Evolutionary conservation across 2,113 vertebrate genomes (phyloP).

Genomic region (Furnarius figulus): DNA sequence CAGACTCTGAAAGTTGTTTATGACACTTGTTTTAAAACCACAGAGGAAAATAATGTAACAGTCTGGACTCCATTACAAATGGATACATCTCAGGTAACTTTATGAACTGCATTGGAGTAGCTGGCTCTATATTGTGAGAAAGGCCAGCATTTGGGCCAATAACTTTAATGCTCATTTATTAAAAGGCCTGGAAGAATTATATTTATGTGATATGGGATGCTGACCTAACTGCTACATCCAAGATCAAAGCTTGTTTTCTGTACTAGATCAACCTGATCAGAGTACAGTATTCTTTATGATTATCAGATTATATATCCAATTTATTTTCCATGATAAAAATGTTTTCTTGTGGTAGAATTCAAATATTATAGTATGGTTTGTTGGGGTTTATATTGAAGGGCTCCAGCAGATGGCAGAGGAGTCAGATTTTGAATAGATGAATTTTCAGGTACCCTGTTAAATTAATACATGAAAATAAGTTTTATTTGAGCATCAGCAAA

Average conservation of each 20-base stretch:
- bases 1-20: neutral
- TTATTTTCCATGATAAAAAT: neutral
- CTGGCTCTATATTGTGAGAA: neutral
- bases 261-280: neutral
- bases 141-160: neutral
- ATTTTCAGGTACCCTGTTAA: neutral
- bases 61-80: neutral
- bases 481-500: conserved; percentile 6
- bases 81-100: neutral
- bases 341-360: neutral
- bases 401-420: conserved; percentile 68
- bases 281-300: neutral
- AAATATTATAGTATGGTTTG: neutral
- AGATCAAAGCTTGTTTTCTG: neutral
- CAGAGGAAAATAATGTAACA: neutral
- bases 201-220: neutral
- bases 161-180: neutral
- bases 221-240: neutral
- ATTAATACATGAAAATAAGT: conserved; percentile 1
- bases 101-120: neutral
- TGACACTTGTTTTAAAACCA: neutral
- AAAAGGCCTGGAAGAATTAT: neutral
- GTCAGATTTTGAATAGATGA: conserved; percentile 2
- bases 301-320: neutral
- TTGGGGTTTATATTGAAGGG: neutral